phyloP scores from a whole-genome alignment of 2,888 invertebrate genomes.

The Lasioglossum lativentre region DNA sequence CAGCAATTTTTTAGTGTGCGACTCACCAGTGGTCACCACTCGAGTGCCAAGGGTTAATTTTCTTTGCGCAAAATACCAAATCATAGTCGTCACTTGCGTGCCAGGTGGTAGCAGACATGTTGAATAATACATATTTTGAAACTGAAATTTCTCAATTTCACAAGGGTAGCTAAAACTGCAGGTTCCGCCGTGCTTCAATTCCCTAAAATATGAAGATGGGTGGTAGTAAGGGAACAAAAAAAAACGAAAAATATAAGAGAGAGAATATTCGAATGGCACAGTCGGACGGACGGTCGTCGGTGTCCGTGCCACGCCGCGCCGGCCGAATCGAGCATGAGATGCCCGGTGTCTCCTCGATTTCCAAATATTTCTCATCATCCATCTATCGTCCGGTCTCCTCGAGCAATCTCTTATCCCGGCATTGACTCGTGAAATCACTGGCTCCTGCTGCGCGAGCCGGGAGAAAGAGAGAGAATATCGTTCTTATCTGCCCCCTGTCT shows the following conservation, averaged over 20 bases:
- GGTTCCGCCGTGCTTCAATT: background rate
- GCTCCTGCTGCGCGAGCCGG: slow-evolving; percentile 44
- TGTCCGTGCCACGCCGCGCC: background rate
- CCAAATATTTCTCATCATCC: slow-evolving; percentile 51
- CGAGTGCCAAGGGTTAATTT: too few species aligned
- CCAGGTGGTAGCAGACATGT: too few species aligned
- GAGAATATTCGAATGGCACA: background rate
- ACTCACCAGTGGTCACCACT: too few species aligned
- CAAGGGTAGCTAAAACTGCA: background rate
- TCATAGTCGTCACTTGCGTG: too few species aligned
- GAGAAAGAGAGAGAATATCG: slow-evolving; percentile 33
- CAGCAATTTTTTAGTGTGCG: too few species aligned
- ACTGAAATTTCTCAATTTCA: too few species aligned
- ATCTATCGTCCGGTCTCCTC: slow-evolving; percentile 35
- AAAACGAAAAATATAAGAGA: background rate
- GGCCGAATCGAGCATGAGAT: slow-evolving; percentile 37
- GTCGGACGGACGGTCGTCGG: background rate
- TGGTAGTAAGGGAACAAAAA: background rate
- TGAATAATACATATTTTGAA: too few species aligned
- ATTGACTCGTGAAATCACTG: slow-evolving; percentile 59
- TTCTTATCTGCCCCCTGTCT: slow-evolving; percentile 61
- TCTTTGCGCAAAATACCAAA: too few species aligned
- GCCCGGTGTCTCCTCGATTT: slow-evolving; percentile 39
- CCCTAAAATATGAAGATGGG: background rate
- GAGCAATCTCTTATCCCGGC: slow-evolving; percentile 61